Base-by-base conservation (phyloP, 2,797 vertebrate genomes). In the Coluber constrictor region DNA sequence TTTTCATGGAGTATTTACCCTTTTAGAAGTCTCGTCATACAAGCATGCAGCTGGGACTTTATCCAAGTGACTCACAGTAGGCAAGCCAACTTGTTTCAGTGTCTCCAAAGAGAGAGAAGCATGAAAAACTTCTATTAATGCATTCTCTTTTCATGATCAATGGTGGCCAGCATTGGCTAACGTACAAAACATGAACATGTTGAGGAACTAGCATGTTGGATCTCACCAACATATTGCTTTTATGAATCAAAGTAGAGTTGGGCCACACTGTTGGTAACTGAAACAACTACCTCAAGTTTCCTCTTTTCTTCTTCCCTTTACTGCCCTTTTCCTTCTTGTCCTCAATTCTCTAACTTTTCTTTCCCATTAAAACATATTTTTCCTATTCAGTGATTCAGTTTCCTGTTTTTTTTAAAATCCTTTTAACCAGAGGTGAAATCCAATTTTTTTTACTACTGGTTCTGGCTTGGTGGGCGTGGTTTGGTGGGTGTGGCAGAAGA, bases 81-180 rank as follows among this genome's bases (percentile, higher is more conserved):
- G 60, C 15, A 61, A 83, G 47, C 54, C 57, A 91, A 91, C 89
- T 1, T 0, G 66, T 47, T 55, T 92, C 18, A 2, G 2, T 86
- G 92, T 15, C 11, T 61, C 59, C 51, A 86, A 92, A 86, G 47
- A 93, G 55, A 87, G 94, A 63, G 51, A 87, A 93, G 20, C 10
- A 15, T 88, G 87, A 25, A 92, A 93, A 87, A 51, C 88, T 86
- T 59, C 83, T 57, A 91, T 83, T 37, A 8, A 15, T 0, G 0
- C 86, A 37, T 70, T 95, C 92, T 29, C 87, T 89, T 74, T 51
- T 63, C 47, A 74, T 94, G 93, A 90, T 59, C 93, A 88, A 12
- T 61, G 29, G n/a, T 94, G 70, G 93, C 2, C 23, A 88, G 61
- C 32, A 91, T 92, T 57, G 20, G 56, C 59, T 47, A 4, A 4